Evolutionary conservation across 2,113 vertebrate genomes (phyloP).

Genomic region (Rissa tridactyla): DNA sequence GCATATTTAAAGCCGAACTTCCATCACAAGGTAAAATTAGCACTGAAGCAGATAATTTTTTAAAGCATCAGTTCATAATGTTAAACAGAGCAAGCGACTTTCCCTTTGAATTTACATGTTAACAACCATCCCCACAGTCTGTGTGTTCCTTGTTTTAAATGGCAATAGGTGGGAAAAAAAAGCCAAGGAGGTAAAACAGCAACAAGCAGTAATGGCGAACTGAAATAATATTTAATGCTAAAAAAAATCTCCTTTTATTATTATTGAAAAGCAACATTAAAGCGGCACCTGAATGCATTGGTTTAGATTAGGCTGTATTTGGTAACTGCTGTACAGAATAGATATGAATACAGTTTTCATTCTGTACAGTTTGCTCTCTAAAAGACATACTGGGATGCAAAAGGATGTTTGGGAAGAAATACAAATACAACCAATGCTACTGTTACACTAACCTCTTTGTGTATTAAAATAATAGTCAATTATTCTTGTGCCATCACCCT

Average conservation of each 20-base stretch:
- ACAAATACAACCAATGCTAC: not conserved
- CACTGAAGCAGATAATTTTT: slow-evolving; percentile 44
- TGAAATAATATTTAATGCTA: not conserved
- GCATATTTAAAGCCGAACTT: slow-evolving; percentile 35
- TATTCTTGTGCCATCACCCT: not conserved
- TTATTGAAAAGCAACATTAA: not conserved
- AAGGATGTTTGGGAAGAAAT: not conserved
- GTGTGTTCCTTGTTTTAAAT: not conserved
- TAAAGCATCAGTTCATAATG: slow-evolving; percentile 33
- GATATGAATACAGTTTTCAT: not conserved
- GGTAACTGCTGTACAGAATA: not conserved
- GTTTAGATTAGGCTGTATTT: not conserved
- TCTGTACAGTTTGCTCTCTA: not conserved
- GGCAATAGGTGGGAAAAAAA: not conserved
- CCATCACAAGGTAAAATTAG: slow-evolving; percentile 28
- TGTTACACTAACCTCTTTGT: not conserved
- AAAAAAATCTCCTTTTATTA: not conserved
- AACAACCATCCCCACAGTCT: not conserved
- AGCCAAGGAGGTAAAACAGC: not conserved
- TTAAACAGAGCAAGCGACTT: slow-evolving; percentile 39
- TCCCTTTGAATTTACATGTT: not conserved
- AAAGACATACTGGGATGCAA: not conserved
- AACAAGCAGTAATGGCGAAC: not conserved
- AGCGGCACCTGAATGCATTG: not conserved
- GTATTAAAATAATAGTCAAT: not conserved